These are phyloP conservation scores for Panagrolaimus sp. DNA, from an alignment of 1,140 invertebrate genomes.

Conservation along the genomic window DNA sequence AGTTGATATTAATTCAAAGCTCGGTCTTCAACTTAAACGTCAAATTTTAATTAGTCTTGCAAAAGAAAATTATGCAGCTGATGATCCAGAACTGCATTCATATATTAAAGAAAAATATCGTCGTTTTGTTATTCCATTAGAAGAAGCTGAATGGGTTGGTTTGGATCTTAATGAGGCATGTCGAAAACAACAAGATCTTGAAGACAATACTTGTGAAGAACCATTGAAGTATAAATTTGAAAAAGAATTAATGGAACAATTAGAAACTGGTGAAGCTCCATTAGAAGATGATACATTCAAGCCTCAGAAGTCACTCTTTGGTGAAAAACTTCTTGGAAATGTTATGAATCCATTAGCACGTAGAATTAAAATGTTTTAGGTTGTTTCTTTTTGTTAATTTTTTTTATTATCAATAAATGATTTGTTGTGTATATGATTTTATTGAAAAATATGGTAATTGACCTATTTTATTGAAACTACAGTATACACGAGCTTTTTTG, in stretches of 20 bases:
- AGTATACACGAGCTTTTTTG: no score
- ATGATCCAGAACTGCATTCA: conserved; percentile 69
- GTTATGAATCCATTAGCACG: conserved; percentile 37
- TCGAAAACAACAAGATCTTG: conserved; percentile 65
- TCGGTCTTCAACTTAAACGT: conserved; percentile 41
- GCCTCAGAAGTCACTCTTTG: conserved; percentile 35
- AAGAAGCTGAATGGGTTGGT: conserved; percentile 94
- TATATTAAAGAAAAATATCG: conserved; percentile 76
- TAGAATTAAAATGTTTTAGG: neutral
- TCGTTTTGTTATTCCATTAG: conserved; percentile 73
- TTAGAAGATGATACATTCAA: conserved; percentile 35
- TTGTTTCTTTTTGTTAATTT: neutral
- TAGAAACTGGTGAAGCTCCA: conserved; percentile 26
- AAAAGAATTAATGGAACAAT: conserved; percentile 28
- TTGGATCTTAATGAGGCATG: conserved; percentile 71
- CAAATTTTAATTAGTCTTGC: conserved; percentile 40
- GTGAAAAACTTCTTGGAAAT: conserved; percentile 39
- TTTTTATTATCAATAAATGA: no score
- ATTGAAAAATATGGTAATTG: no score
- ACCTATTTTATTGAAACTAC: no score
- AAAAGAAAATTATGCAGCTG: conserved; percentile 64
- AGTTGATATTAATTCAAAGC: conserved; percentile 50
- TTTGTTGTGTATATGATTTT: no score
- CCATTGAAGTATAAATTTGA: conserved; percentile 68
- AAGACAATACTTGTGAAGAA: conserved; percentile 59